Base-by-base conservation (phyloP, 2,113 vertebrate species). In the Actenoides lindsayi region DNA sequence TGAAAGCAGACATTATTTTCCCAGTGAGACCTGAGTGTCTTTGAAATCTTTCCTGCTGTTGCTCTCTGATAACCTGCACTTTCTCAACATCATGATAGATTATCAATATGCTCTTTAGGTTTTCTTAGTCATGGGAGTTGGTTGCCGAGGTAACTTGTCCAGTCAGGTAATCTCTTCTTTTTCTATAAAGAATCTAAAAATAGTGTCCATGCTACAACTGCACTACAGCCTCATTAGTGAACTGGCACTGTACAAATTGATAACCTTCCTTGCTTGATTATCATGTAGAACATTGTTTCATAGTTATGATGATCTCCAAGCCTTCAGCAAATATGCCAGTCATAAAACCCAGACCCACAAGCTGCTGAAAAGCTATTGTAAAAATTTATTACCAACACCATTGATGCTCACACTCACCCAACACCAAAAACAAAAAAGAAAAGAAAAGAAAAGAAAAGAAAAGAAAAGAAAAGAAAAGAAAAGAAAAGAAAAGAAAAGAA, bases 61-160 rank as follows among this genome's bases (percentile, higher is more conserved):
- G 97, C 96, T 98, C 93, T 98, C 97, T 98, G 98, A 98, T 98
- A 98, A 98, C 98, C 96, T 97, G 93, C 95, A 97, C 97, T 97
- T 98, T 98, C 97, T 97, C 35, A n/a, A 98, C 98, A 98, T 98
- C 98, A 98, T 98, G 98, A 99, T 98, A 98, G 98, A 98, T 99
- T 97, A 99, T 99, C 99, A 98, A 99, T 99, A 99, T 97, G 97
- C 98, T 98, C 97, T 98, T 99, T 98, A 98, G 97, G 96, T 97
- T 98, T 98, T 97, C 97, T 94, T 85, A 98, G 98, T 98, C 98
- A 97, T 74, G 35, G 84, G 95, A 98, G 97, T 98, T 98, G 96
- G 99, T 99, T 99, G 98, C 99, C 98, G 83, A 87, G 98, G 99
- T 97, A 99, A 99, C 98, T 37, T 28, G 95, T 93, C 96, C 95